Base-by-base conservation (phyloP, 2,888 invertebrate species). In the Lasiommata megera region DNA sequence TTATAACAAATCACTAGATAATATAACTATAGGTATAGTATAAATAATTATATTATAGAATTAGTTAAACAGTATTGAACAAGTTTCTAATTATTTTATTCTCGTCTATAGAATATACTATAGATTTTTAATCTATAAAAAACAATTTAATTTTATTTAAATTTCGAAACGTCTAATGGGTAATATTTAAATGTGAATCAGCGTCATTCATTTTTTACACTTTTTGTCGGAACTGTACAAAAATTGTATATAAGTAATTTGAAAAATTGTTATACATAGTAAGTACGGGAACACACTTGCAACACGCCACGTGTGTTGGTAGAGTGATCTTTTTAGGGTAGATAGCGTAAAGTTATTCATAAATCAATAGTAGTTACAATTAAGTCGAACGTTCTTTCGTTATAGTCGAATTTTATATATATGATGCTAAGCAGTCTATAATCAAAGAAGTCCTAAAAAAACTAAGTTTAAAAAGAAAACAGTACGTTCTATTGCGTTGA, bases 41-140 rank as follows among this genome's bases (percentile, higher is more conserved):
- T 78, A 76, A 77, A 83, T 52, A 52, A 52, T 80, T 81, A 82
- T 80, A 77, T 75, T 71, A 65, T 69, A 74, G 70, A 73, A 84
- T 88, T 85, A 88, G 52, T 41, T 52, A 86, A 88, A 88, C 87
- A 88, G 85, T 85, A 82, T 84, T 88, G 84, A 88, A 88, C 88
- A 79, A 82, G 77, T 82, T 75, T 73, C 83, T 84, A 84, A 69
- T 78, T 66, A 28, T 53, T 51, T 55, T 48, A 79, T 77, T 76
- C 17, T 64, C 66, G 69, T 68, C 68, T 67, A 79, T 74, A 76
- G 65, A 76, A 73, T 73, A 80, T 77, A 77, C 78, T 84, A 82
- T 72, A 76, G 72, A 77, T 81, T 46, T 46, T 80, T 41, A 74
- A 71, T 74, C 78, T 76, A 77, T 62, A 71, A 74, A 72, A 69